These are phyloP conservation scores for Oncorhynchus clarkii DNA, from an alignment of 2,113 vertebrate species.

Conservation along the genomic window DNA sequence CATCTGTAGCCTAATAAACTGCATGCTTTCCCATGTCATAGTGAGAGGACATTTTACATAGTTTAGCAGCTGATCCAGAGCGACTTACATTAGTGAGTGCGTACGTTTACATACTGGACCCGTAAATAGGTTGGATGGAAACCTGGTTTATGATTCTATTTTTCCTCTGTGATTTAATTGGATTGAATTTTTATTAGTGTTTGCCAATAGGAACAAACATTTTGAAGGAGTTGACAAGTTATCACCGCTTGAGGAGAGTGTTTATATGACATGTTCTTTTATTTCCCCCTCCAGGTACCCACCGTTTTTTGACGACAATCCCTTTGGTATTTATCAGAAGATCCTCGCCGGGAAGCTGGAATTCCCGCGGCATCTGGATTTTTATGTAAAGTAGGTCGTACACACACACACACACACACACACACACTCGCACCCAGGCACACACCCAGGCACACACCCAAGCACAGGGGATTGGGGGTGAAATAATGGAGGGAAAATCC, in stretches of 20 bases:
- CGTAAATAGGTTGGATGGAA: too few relatives aligned
- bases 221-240: background rate
- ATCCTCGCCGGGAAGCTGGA: constrained; percentile 95
- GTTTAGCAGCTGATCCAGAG: too few relatives aligned
- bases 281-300: constrained; percentile 78
- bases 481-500: background rate
- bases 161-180: background rate
- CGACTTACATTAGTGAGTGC: too few relatives aligned
- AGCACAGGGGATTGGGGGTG: background rate
- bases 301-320: constrained; percentile 97
- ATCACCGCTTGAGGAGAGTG: background rate
- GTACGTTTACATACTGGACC: too few relatives aligned
- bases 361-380: constrained; percentile 93
- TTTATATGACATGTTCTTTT: background rate
- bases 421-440: too few relatives aligned
- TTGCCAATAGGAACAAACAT: background rate
- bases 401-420: too few relatives aligned
- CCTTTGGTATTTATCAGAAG: constrained; percentile 97
- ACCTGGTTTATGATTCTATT: too few relatives aligned
- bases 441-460: constrained; percentile 14
- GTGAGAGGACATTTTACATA: too few relatives aligned
- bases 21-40: too few relatives aligned
- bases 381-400: constrained; percentile 87
- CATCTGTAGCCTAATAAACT: too few relatives aligned
- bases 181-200: too few relatives aligned